Conservation (phyloP, 1,140 invertebrate species). For the Spodoptera frugiperda region DNA sequence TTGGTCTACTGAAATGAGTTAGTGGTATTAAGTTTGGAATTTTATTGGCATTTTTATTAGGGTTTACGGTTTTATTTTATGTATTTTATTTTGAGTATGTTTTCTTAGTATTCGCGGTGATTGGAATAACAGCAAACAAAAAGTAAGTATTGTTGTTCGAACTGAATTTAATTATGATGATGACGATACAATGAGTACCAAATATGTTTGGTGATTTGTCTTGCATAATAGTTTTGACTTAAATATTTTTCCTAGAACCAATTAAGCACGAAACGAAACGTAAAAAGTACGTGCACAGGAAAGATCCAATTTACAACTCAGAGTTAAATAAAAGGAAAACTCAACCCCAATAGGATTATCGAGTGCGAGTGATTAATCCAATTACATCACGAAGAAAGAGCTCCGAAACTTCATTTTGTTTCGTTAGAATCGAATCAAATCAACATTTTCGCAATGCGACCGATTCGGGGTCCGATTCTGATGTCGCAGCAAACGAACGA, state of each 20-base stretch:
- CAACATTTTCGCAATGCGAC: conserved; percentile 45
- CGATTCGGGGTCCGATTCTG: neutral
- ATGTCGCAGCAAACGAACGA: neutral
- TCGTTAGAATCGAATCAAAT: conserved; percentile 50
- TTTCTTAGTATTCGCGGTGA: too few relatives aligned
- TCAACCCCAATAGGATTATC: conserved; percentile 34
- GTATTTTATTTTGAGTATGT: too few relatives aligned
- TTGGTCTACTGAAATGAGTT: neutral
- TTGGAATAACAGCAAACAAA: too few relatives aligned
- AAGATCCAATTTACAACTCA: conserved; percentile 31
- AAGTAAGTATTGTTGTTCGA: too few relatives aligned
- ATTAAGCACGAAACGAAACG: too few relatives aligned
- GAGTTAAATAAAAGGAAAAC: conserved; percentile 14
- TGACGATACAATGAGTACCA: too few relatives aligned
- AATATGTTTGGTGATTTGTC: too few relatives aligned
- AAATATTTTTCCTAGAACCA: neutral
- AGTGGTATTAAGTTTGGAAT: neutral
- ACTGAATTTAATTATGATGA: too few relatives aligned
- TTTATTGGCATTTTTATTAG: conserved; percentile 20
- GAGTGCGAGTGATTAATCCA: conserved; percentile 43
- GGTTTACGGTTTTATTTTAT: too few relatives aligned
- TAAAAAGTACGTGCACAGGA: neutral
- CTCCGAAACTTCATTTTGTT: conserved; percentile 50
- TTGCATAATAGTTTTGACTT: too few relatives aligned
- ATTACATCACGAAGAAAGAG: conserved; percentile 51